Evolutionary conservation across 2,888 invertebrate species (phyloP), one percentile per base, ranked within the genome.

Genomic region (Mesodorylaimus sp.): DNA sequence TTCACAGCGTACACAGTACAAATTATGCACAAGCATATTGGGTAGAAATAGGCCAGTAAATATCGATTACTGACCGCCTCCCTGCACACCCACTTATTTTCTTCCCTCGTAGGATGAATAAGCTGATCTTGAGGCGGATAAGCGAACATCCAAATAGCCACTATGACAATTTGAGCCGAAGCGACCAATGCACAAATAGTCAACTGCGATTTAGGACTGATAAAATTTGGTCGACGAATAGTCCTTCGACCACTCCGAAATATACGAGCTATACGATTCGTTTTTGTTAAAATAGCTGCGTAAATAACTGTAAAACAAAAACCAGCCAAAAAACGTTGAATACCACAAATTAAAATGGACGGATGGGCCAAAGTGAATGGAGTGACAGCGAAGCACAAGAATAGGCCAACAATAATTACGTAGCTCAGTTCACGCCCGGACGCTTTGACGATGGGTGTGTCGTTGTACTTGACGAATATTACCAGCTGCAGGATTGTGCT

Each of bases 121-220:
- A 83, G 78, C 67, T 85, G 83, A 3, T 88, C 87, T 56, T 77
- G 76, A 0, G 91, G 85, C 13, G 89, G 89, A 1, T 83, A 79
- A 58, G 87, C 80, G 54, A 86, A 75, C 77, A 88, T 81, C 89
- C 91, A 91, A 29, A 88, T 79, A 1, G 79, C 81, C 57, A 85
- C 86, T 60, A 91, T 81, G 53, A 87, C 73, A 7, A 59, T 25
- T 47, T 62, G 44, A 24, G 69, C 58, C 10, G 61, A 55, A 2
- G 68, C 65, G 28, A 71, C 56, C 1, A 57, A 60, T 16, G 60
- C 60, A 53, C 71, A 70, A 42, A 71, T 70, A 27, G 69, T 53
- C 16, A 72, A 57, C 56, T 72, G 71, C 1, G 70, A 70, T 51
- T 62, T 60, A 1, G 71, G 71, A 45, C 68, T 68, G 45, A 71